Base-by-base conservation (phyloP, 2,888 invertebrate species). In the Thyatira batis region DNA sequence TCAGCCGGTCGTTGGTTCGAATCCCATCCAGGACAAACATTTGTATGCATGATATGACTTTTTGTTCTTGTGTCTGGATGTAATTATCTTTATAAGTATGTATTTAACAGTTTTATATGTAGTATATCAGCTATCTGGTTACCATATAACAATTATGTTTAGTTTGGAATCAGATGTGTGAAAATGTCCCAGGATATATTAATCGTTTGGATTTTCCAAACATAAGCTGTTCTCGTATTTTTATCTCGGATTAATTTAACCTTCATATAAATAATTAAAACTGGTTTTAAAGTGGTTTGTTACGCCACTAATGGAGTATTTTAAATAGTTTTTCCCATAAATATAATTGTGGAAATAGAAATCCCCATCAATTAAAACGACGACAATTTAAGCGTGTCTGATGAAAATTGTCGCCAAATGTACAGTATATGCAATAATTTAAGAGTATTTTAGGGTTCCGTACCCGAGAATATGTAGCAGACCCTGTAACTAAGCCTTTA, bases 331-430 rank as follows among this genome's bases (percentile, higher is more conserved):
- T 57, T 46, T 45, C 50, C 49, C 33, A 39, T 52, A 20, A 48
- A 48, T 50, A 48, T 27, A 71, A 60, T 51, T 28, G 55, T 70
- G 61, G 63, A 66, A 65, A 52, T 51, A 67, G 61, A 71, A 78
- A 71, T 65, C 51, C 76, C 72, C 65, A 51, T 46, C 58, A 55
- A 69, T 67, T 65, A 71, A 68, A 23, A 46, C 8, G 6, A 27
- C 17, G 27, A 17, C 48, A 27, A 11, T 17, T 27, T 48, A 27
- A 39, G 39, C 17, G 39, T 17, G 39, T 39, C 39, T 39, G 17
- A 39, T 39, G 39, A n/a, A 39, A 39, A 55, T 44, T 53, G 44
- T 53, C 44, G 27, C 25, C 43, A 52, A 28, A 9, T 39, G 23
- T 45, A 25, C 25, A 61, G 61, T 61, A 61, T 45, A 53, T 45